phyloP scores from a whole-genome alignment of 2,888 invertebrate species.

The Frankliniella fusca region DNA sequence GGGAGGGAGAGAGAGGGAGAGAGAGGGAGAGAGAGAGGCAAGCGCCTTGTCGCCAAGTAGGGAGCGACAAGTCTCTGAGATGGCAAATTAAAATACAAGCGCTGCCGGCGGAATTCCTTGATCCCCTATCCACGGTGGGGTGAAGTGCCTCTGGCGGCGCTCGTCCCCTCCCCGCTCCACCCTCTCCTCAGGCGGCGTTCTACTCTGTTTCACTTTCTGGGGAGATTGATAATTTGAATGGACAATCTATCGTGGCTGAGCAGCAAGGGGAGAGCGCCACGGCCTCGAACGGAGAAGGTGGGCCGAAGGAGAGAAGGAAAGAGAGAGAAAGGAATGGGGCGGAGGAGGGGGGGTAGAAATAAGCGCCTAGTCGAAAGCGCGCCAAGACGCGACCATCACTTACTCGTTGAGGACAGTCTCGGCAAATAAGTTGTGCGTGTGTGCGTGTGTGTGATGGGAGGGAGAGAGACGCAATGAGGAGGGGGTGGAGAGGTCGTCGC shows the following conservation, averaged over 20 bases:
- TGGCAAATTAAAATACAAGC: no score
- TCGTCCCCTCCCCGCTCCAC: not conserved
- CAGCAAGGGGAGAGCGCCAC: not conserved
- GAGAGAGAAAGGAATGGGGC: not conserved
- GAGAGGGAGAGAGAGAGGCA: not conserved
- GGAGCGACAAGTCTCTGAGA: no score
- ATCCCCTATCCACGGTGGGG: no score
- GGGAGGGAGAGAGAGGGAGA: constrained; percentile 2
- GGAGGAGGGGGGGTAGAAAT: not conserved
- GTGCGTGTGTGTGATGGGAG: not conserved
- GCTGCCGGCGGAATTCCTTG: no score
- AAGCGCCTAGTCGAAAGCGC: not conserved
- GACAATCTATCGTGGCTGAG: constrained; percentile 3
- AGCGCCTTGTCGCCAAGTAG: not conserved
- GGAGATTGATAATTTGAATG: constrained; percentile 25
- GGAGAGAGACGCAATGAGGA: not conserved
- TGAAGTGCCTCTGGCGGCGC: no score
- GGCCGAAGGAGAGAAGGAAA: not conserved
- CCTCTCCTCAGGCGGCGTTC: not conserved
- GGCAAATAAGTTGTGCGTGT: not conserved
- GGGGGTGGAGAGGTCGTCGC: not conserved
- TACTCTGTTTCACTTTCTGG: not conserved
- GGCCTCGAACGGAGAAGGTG: not conserved
- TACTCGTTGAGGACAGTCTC: constrained; percentile 14
- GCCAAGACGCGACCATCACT: constrained; percentile 13